Evolutionary conservation across 1,140 invertebrate species (phyloP).

Genomic region (Nomia melanderi): DNA sequence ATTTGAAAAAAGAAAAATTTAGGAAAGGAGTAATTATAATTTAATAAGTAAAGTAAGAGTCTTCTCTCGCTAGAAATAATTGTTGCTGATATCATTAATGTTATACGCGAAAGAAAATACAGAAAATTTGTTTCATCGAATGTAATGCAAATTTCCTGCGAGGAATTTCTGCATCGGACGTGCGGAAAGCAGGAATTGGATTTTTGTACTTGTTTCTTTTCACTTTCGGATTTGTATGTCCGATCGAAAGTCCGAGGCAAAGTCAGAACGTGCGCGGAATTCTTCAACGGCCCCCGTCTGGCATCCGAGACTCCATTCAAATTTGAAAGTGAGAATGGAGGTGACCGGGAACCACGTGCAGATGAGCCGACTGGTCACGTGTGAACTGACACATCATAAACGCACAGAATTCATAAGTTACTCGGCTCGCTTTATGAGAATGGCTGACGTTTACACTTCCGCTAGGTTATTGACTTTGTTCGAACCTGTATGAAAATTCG

Average conservation of each 20-base stretch:
- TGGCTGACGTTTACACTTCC: no score
- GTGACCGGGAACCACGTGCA: neutral
- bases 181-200: neutral
- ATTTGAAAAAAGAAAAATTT: no score
- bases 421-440: no score
- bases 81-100: no score
- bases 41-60: no score
- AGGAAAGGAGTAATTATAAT: no score
- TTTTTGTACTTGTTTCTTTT: constrained; percentile 20
- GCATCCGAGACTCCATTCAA: constrained; percentile 27
- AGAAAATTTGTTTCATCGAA: neutral
- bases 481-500: no score
- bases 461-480: no score
- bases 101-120: neutral
- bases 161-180: no score
- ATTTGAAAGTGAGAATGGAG: constrained; percentile 37
- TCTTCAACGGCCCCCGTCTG: neutral
- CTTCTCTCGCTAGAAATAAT: no score
- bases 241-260: constrained; percentile 13
- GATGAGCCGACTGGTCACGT: constrained; percentile 1
- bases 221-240: constrained; percentile 29
- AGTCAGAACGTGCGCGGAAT: constrained; percentile 35
- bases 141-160: neutral
- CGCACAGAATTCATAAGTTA: neutral
- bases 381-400: constrained; percentile 7